Base-by-base conservation (phyloP, 1,140 invertebrate species). In the Eriocheir sinensis region DNA sequence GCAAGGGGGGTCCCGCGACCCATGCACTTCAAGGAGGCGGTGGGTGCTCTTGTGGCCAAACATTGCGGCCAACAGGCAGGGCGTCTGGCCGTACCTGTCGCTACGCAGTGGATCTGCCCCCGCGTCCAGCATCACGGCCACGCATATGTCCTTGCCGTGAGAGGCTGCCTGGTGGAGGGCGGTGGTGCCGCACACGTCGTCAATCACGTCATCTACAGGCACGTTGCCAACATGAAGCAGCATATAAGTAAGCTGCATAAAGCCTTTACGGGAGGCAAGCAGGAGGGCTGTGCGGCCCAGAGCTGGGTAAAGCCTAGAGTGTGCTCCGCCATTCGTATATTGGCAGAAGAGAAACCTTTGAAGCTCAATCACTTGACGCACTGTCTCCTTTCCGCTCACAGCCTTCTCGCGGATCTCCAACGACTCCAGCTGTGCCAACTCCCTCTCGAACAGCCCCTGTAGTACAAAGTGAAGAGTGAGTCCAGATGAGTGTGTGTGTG, bases 101-200 rank as follows among this genome's bases (percentile, higher is more conserved):
- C 36, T 4, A 0, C 21, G 53, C 27, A 40, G 30, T 8, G 38
- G 91, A 17, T 92, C n/a, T 21, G 36, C 72, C 3, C 72, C 72
- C n/a, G 3, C 60, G 17, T 6, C 9, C 79, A 92, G 79, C 32
- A 92, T n/a, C 15, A 81, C 72, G 9, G 34, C 34, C 17, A 92
- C 72, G 17, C 34, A 40, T 0, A 17, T n/a, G 15, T 36, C 30
- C 38, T 92, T 80, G 34, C 91, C 91, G 38, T 81, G 91, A 44
- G 91, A 38, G 17, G 72, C 91, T 0, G 91, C 91, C 36, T 92
- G 27, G 91, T 92, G 91, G 36, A 92, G 36, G 38, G 91, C 72
- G 12, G 91, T 83, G 38, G 91, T 79, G 36, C 15, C 15, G 4
- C 36, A 40, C 2, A 30, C 15, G 2, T 4, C 27, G 44, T 81